Base-by-base conservation (phyloP, 2,888 invertebrate genomes). In the Hydrotaea cyrtoneurina region DNA sequence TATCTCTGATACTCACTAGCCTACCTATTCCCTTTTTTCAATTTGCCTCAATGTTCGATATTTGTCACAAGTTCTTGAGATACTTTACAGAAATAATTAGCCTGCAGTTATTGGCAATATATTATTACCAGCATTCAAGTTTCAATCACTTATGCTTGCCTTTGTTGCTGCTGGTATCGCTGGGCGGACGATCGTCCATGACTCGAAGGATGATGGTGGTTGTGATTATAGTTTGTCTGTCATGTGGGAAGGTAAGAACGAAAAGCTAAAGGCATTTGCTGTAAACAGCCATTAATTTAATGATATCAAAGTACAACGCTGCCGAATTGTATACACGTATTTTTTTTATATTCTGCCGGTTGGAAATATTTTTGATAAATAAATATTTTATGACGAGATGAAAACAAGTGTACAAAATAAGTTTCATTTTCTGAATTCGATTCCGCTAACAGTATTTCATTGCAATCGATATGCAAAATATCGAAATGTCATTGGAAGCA, bases 51-150 rank as follows among this genome's bases (percentile, higher is more conserved):
- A 59, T 78, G 55, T 79, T 79, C 74, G 73, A 73, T 80, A 78
- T 80, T 83, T 80, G 83, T 78, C 80, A 80, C 71, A 78, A 78
- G 23, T 57, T 78, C 23, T 59, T 74, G 23, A 53, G 31, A 53
- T 71, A 53, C 46, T 74, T 59, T 74, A 55, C 36, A 39, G 43
- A 77, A 83, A 74, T 69, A 76, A 81, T 72, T 81, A 53, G 77
- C 85, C 85, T 82, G 79, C 78, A 79, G 78, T 82, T 82, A 80
- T 74, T 77, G 39, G 21, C 74, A 79, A 82, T 71, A 82, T 77
- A 69, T 85, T 77, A 82, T 82, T 82, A 85, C 39, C 39, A 72
- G 39, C 50, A 71, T 75, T 78, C 57, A 76, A 39, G 64, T 78
- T 36, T 0, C 43, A 69, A 69, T 46, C 23, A 69, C 2, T 21